Percentiles rank a stretch among this genome's conserved stretches.
Evolutionary conservation across 1,140 invertebrate species (phyloP).

Genomic region (Microplitis mediator): DNA sequence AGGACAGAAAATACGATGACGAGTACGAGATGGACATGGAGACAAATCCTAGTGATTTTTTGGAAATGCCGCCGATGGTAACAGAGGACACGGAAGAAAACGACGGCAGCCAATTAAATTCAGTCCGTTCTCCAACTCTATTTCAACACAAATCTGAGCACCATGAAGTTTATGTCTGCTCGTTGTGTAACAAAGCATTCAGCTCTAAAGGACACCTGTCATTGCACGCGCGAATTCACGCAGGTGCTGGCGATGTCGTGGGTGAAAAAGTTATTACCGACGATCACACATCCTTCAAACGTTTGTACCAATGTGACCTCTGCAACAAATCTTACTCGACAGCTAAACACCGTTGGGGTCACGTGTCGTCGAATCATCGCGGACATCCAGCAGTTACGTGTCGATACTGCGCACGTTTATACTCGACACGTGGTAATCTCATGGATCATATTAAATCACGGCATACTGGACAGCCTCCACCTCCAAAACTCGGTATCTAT

Average conservation of each 20-base stretch:
- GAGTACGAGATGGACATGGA: slow-evolving; percentile 62
- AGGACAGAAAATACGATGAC: slow-evolving; percentile 57
- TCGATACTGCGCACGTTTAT: slow-evolving; percentile 58
- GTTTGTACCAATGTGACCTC: slow-evolving; percentile 63
- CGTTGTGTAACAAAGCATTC: slow-evolving; percentile 62
- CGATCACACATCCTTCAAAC: slow-evolving; percentile 60
- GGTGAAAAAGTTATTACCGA: slow-evolving; percentile 61
- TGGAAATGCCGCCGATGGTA: slow-evolving; percentile 55
- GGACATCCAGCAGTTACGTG: slow-evolving; percentile 63
- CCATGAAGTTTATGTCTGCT: slow-evolving; percentile 62
- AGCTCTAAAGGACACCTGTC: slow-evolving; percentile 63
- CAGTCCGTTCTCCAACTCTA: slow-evolving; percentile 30
- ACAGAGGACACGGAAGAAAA: slow-evolving; percentile 51
- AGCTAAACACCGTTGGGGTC: slow-evolving; percentile 64
- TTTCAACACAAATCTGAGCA: slow-evolving; percentile 56
- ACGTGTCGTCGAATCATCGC: slow-evolving; percentile 62
- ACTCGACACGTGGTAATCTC: slow-evolving; percentile 60
- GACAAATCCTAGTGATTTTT: slow-evolving; percentile 58
- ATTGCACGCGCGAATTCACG: slow-evolving; percentile 61
- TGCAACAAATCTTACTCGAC: slow-evolving; percentile 64
- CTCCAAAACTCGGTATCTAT: slow-evolving; percentile 44
- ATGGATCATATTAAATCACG: slow-evolving; percentile 62
- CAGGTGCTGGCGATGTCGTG: slow-evolving; percentile 57
- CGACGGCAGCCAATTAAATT: slow-evolving; percentile 12
- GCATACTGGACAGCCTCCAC: slow-evolving; percentile 53